phyloP scores from a whole-genome alignment of 2,113 vertebrate genomes.

The Micronycteris hirsuta region DNA sequence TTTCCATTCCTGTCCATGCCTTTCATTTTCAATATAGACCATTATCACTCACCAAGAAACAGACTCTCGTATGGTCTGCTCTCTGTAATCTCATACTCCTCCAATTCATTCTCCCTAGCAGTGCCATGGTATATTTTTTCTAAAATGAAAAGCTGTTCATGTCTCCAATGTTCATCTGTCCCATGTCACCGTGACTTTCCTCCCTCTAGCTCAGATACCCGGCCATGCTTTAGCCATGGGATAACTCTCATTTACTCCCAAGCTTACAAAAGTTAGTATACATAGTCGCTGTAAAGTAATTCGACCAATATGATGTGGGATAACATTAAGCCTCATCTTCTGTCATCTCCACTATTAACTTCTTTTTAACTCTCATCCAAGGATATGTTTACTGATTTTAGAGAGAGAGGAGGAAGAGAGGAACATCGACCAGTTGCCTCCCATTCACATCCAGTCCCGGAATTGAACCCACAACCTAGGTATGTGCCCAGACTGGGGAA shows the following conservation, averaged over 20 bases:
- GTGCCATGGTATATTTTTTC: background rate
- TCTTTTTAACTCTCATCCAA: no score
- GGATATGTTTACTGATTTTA: no score
- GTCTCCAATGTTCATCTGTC: background rate
- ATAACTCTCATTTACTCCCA: background rate
- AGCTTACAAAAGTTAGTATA: background rate
- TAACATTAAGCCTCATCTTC: background rate
- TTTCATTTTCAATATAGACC: background rate
- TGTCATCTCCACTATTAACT: background rate
- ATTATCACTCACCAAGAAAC: background rate
- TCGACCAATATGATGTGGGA: background rate
- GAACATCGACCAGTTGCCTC: no score
- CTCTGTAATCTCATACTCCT: background rate
- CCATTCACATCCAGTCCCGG: no score
- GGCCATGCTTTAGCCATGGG: no score
- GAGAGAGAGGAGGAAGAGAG: no score
- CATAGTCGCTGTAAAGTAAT: background rate
- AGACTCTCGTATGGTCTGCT: background rate
- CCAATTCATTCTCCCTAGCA: background rate
- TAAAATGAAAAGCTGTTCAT: background rate
- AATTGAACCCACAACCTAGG: no score
- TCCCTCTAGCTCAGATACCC: background rate
- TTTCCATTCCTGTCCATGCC: background rate
- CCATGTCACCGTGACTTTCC: background rate
- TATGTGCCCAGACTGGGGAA: no score